A percentile compares a stretch with the other conserved stretches of the same genome.
These are phyloP conservation scores for Otocyon megalotis DNA, from an alignment of 2,113 vertebrate genomes.

Conservation along the genomic window DNA sequence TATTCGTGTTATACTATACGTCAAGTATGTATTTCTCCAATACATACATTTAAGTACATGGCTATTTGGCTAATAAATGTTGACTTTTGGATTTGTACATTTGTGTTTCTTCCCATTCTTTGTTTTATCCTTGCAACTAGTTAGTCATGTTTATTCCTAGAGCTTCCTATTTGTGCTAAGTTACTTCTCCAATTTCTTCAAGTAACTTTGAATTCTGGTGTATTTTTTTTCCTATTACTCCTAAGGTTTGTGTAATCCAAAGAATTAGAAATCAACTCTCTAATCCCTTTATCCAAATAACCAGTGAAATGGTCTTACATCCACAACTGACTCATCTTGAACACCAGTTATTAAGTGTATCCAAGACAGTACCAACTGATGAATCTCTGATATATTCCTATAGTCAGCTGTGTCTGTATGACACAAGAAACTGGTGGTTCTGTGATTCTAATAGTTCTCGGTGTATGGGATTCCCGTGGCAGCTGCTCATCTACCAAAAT, in stretches of 20 bases:
- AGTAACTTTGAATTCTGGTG: not conserved
- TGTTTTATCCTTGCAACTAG: not conserved
- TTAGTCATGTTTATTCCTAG: not conserved
- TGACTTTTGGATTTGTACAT: not conserved
- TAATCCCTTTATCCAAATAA: not conserved
- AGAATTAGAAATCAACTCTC: conserved; percentile 15
- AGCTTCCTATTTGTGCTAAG: not conserved
- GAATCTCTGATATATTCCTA: not conserved
- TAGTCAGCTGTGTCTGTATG: not conserved
- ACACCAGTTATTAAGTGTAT: not conserved
- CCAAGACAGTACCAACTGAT: not conserved
- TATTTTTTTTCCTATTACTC: not conserved
- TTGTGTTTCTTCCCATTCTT: not conserved
- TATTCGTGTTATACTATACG: not conserved
- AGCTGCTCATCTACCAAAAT: not conserved
- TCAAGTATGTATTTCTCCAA: not conserved
- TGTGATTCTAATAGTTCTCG: not conserved
- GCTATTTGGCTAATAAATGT: not conserved
- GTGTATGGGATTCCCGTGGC: not conserved
- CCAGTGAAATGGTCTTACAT: not conserved
- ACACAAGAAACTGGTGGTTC: not conserved
- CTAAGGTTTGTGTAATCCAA: not conserved
- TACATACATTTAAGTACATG: not conserved
- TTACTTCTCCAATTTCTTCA: not conserved
- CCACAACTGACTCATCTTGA: not conserved